phyloP scores from a whole-genome alignment of 2,113 vertebrate genomes.

The Gnathonemus echidnorhynchus region DNA sequence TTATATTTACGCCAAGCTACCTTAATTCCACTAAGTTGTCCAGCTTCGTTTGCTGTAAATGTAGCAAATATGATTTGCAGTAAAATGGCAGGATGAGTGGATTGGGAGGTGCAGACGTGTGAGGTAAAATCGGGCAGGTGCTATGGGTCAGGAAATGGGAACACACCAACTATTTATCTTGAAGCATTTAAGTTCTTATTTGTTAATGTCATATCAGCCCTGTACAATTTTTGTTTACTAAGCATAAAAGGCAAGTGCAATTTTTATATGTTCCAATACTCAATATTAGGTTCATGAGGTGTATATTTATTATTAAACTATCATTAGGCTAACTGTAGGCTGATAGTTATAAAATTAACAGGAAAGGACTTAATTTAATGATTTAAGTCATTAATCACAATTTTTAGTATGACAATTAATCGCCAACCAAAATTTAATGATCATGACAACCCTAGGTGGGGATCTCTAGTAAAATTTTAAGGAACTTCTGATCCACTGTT shows the following conservation, averaged over 20 bases:
- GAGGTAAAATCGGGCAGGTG: too few species aligned
- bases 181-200: too few species aligned
- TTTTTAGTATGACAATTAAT: background rate
- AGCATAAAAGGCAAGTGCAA: too few species aligned
- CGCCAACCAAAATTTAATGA: background rate
- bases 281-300: background rate
- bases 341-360: background rate
- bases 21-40: background rate
- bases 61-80: too few species aligned
- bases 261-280: background rate
- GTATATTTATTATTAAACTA: background rate
- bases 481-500: background rate
- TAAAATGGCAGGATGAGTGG: too few species aligned
- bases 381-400: background rate
- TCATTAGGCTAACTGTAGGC: background rate
- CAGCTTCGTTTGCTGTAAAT: too few species aligned
- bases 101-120: too few species aligned
- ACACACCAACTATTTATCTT: too few species aligned
- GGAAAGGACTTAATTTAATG: background rate
- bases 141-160: too few species aligned
- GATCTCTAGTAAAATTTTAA: background rate
- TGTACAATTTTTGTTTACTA: too few species aligned
- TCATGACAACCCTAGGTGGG: background rate
- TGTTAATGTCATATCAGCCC: too few species aligned
- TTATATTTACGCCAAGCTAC: background rate